phyloP scores from a whole-genome alignment of 2,113 vertebrate genomes.

The Struthio camelus region DNA sequence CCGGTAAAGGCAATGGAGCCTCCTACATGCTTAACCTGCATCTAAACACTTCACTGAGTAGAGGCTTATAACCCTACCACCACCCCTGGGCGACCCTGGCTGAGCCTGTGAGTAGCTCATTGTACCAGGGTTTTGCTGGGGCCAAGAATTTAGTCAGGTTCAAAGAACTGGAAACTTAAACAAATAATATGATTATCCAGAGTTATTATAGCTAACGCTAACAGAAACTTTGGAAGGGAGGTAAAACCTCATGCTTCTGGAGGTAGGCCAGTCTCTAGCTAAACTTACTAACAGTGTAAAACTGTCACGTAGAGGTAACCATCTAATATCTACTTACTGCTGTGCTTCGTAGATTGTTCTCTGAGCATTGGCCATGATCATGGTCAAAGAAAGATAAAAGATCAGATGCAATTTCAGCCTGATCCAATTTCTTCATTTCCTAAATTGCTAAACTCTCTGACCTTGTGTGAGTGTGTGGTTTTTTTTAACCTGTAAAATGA shows the following conservation, averaged over 20 bases:
- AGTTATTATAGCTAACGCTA: conserved; percentile 37
- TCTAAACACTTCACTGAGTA: background rate
- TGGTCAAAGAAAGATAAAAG: background rate
- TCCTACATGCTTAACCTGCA: background rate
- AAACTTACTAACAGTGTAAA: background rate
- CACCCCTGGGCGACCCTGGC: background rate
- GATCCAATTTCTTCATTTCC: rapidly evolving
- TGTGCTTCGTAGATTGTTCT: background rate
- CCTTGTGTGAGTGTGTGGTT: background rate
- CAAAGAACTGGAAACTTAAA: conserved; percentile 35
- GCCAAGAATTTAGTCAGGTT: conserved; percentile 10
- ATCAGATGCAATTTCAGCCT: background rate
- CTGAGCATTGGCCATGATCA: background rate
- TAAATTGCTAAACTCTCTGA: background rate
- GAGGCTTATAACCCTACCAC: background rate
- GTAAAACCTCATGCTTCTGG: conserved; percentile 30
- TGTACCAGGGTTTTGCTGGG: conserved; percentile 20
- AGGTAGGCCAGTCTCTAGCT: background rate
- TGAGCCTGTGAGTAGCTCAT: background rate
- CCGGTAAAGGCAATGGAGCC: background rate
- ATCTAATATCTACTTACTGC: background rate
- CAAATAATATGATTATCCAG: conserved; percentile 30
- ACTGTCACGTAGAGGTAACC: background rate
- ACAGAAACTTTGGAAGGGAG: conserved; percentile 31
- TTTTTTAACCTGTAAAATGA: background rate